Percentiles rank a stretch among this genome's conserved stretches.
Conservation (phyloP, 2,113 vertebrate genomes). For the Azemiops feae region DNA sequence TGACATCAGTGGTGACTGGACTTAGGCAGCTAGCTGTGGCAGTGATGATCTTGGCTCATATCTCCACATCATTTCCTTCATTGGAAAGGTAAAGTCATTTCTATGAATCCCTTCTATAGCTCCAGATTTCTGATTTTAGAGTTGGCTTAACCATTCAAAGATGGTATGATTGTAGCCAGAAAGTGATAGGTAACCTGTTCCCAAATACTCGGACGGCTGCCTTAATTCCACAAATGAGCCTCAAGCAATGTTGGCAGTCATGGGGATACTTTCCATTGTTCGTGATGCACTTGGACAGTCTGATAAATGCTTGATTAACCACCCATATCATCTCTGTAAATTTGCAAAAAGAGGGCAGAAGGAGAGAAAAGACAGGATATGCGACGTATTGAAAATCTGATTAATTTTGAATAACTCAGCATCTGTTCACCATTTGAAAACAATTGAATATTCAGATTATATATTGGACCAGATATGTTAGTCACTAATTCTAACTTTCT, state of each 20-base stretch:
- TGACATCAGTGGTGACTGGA: conserved; percentile 30
- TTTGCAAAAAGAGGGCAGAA: background rate
- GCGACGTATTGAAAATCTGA: background rate
- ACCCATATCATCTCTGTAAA: background rate
- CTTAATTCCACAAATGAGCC: background rate
- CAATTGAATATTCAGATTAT: background rate
- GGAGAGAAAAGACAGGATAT: background rate
- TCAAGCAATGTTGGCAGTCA: background rate
- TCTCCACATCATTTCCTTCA: conserved; percentile 51
- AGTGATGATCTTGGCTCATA: conserved; percentile 51
- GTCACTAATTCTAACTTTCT: background rate
- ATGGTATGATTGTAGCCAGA: background rate
- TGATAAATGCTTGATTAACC: background rate
- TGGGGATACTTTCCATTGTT: background rate
- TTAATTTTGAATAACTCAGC: background rate
- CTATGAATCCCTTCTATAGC: background rate
- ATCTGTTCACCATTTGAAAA: background rate
- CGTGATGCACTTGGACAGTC: background rate
- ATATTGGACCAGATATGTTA: background rate
- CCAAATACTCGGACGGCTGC: background rate
- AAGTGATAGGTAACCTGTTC: background rate
- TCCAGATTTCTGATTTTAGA: background rate
- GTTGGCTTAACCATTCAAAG: background rate
- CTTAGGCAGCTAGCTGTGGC: conserved; percentile 50
- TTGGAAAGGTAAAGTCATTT: conserved; percentile 49